These are phyloP conservation scores for Eonycteris spelaea DNA, from an alignment of 2,113 vertebrate genomes.

Conservation along the genomic window DNA sequence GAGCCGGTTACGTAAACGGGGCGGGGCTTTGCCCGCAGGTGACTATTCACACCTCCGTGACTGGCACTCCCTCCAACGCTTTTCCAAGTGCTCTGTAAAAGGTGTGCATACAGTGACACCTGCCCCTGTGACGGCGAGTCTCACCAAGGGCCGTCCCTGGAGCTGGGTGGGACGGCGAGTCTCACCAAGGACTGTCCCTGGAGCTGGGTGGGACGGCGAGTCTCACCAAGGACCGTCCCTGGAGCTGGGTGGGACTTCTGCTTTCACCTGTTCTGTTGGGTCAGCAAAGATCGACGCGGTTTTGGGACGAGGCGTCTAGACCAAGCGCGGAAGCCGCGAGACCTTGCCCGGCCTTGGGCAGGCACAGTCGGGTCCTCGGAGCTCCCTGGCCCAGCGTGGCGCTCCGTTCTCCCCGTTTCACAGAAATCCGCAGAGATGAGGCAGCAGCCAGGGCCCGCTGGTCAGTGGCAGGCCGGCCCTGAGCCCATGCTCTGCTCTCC, in stretches of 20 bases:
- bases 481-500: fast-evolving
- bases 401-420: fast-evolving
- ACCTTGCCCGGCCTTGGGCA: fast-evolving
- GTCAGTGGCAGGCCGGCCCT: not conserved
- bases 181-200: fast-evolving
- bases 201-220: fast-evolving
- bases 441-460: not conserved
- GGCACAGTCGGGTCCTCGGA: not conserved
- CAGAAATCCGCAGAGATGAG: fast-evolving
- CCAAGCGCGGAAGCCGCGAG: fast-evolving
- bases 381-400: fast-evolving
- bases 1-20: fast-evolving
- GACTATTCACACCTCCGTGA: fast-evolving
- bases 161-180: fast-evolving
- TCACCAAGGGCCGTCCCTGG: fast-evolving
- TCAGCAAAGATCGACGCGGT: not conserved
- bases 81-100: not conserved
- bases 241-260: fast-evolving
- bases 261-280: fast-evolving
- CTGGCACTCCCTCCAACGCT: fast-evolving
- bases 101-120: fast-evolving
- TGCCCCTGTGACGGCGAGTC: fast-evolving
- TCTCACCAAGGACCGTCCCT: fast-evolving
- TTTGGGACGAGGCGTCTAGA: fast-evolving
- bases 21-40: fast-evolving